Conservation (phyloP, 2,888 invertebrate species). For the Cephus pulcher region DNA sequence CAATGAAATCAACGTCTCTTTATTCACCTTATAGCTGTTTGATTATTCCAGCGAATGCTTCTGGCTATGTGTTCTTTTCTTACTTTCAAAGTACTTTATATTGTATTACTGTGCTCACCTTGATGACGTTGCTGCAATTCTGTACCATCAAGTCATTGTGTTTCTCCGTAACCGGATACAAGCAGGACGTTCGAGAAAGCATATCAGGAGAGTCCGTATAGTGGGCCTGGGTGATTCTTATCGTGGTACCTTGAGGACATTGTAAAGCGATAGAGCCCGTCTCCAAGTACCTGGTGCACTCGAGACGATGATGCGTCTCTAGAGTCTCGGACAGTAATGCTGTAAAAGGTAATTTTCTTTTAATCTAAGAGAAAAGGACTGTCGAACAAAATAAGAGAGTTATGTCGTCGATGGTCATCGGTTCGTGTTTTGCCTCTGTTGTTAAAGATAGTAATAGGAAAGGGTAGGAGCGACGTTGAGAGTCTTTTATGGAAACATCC, state of each 20-base stretch:
- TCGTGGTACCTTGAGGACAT: slow-evolving; percentile 89
- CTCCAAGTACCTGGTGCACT: slow-evolving; percentile 77
- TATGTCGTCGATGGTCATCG: neutral
- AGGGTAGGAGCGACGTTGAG: too few species aligned
- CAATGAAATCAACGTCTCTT: neutral
- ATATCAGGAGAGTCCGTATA: slow-evolving; percentile 48
- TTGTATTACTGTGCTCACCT: neutral
- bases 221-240: slow-evolving; percentile 79
- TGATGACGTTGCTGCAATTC: neutral
- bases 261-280: slow-evolving; percentile 80
- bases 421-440: neutral
- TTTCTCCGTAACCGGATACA: neutral
- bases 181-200: neutral
- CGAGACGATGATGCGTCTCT: slow-evolving; percentile 86
- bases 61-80: neutral
- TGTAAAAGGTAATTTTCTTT: slow-evolving; percentile 59
- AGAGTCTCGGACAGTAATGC: slow-evolving; percentile 88
- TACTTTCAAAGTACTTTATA: neutral
- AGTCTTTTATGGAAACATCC: too few species aligned
- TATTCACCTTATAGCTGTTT: neutral
- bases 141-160: neutral
- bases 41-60: neutral
- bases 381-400: neutral
- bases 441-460: neutral
- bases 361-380: neutral